Percentiles rank a stretch among this genome's conserved stretches.
Evolutionary conservation across 2,113 vertebrate genomes (phyloP).

Genomic region (Macquaria australasica): DNA sequence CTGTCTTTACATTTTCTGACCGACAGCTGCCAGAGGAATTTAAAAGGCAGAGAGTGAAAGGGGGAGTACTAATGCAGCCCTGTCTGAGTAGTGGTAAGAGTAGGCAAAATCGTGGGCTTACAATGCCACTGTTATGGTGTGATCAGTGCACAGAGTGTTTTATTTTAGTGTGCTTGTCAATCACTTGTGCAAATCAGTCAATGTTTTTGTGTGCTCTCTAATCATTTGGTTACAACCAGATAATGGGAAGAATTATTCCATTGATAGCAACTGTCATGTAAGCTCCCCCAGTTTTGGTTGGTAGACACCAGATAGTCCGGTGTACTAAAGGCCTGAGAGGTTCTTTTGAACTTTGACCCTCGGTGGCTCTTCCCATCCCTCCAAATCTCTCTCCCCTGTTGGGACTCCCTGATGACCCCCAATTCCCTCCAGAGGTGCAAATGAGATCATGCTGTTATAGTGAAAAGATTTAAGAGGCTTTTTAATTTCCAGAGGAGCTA

Average conservation of each 20-base stretch:
- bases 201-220: neutral
- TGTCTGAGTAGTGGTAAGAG: neutral
- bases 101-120: neutral
- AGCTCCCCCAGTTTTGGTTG: neutral
- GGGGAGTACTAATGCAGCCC: slow-evolving; percentile 5
- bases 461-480: slow-evolving; percentile 29
- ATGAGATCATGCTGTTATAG: slow-evolving; percentile 32
- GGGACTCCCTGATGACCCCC: slow-evolving; percentile 34
- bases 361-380: slow-evolving; percentile 7
- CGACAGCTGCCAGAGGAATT: slow-evolving; percentile 67
- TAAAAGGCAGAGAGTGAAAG: neutral
- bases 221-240: neutral
- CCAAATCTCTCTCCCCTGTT: slow-evolving; percentile 48
- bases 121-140: neutral
- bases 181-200: neutral
- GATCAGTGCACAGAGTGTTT: neutral
- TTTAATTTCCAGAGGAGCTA: neutral
- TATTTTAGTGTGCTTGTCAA: neutral
- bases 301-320: neutral
- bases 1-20: slow-evolving; percentile 67
- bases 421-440: slow-evolving; percentile 57
- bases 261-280: neutral
- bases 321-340: neutral
- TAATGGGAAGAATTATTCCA: neutral
- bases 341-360: slow-evolving; percentile 52